Base-by-base conservation (phyloP, 92 coral and sea anemone genomes). In the Palythoa grandiflora region DNA sequence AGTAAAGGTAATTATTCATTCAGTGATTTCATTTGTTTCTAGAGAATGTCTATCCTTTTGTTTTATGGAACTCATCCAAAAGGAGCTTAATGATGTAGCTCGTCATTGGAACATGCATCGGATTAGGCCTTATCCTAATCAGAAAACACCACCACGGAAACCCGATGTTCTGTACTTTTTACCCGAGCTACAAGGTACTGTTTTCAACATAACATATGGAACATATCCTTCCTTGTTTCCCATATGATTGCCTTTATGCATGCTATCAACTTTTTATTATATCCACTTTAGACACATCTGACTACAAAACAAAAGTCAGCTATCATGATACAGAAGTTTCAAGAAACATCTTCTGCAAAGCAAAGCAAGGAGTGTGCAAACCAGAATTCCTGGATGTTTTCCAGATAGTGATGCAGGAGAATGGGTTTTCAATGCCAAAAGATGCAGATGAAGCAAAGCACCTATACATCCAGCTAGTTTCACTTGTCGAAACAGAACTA, bases 311-410 rank as follows among this genome's bases (percentile, higher is more conserved):
- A 66, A 66, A n/a, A 66, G 72, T 66, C 28, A 66, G 72, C 72
- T 17, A 21, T 66, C 39, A 66, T 66, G 72, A 66, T 66, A n/a
- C 36, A 66, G 72, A 66, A 66, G 72, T 66, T 66, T 66, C 72
- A 66, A 66, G 72, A 66, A 66, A 66, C 36, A 37, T 66, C 72
- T 66, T 66, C 72, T 66, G 72, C 72, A 66, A 66, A 66, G 72
- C 38, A 66, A 66, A 66, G 72, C 55, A 44, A 36, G 77, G 77
- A 37, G 87, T 65, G 57, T 85, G 88, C 71, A 71, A 51, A 85
- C 70, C 83, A 71, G 88, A 85, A 73, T 85, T 72, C 76, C 28
- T 54, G 17, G 88, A 84, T 84, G 88, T 84, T 37, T 85, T 85
- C 65, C 5, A 71, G 44, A 72, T 85, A 65, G 36, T 85, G 39